Base-by-base conservation (phyloP, 2,888 invertebrate species). In the Ornithoptera alexandrae region DNA sequence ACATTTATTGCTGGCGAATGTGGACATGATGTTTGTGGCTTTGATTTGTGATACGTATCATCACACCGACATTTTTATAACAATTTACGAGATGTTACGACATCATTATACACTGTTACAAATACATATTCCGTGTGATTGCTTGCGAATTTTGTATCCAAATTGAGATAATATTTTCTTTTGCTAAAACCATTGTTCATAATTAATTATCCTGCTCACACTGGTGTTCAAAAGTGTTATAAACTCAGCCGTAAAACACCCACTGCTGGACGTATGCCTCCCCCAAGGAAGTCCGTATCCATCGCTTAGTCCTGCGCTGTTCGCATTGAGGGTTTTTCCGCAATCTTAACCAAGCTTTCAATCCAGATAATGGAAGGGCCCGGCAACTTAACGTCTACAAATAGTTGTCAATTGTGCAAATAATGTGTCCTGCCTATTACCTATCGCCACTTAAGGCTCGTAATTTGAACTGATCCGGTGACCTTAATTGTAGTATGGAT, bases 1-100 rank as follows among this genome's bases (percentile, higher is more conserved):
- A 66, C 63, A 42, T 70, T 70, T 63, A 60, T 59, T 63, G 67
- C 67, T 67, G 63, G 70, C 70, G 67, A 60, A 63, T 70, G 58
- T 67, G 67, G 67, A 67, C 63, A 63, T 70, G 67, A 67, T n/a
- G n/a, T n/a, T n/a, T n/a, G n/a, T n/a, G n/a, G 66, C 70, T 70
- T 70, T 67, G 62, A 70, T 70, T 63, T 70, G 70, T 58, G 62
- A 62, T 63, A 63, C 63, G 67, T 59, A 70, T 67, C 18, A 70
- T 67, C 18, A 59, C n/a, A 63, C 67, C 65, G 63, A 59, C 58
- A 53, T 66, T 39, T 66, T 59, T 70, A 67, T 66, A 70, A 70
- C 70, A 70, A 70, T 70, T 67, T 70, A 70, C 67, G 24, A 59
- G 59, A 39, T 66, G 59, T 70, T 67, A 70, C 70, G 66, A 60